A percentile compares a stretch with the other conserved stretches of the same genome.
Conservation (phyloP, 2,797 vertebrate species). For the Decapterus maruadsi region DNA sequence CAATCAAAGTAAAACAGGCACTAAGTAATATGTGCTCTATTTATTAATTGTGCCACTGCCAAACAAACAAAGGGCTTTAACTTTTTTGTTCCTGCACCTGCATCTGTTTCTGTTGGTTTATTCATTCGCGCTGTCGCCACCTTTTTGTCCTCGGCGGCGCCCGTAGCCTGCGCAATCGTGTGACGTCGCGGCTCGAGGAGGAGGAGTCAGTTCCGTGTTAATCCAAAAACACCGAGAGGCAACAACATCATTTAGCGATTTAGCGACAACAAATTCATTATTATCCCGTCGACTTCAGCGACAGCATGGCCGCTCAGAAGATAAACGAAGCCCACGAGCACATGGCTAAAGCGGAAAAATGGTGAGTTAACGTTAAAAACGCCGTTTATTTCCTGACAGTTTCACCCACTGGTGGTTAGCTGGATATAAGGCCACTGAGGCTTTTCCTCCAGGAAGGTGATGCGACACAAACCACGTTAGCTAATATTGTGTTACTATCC, state of each 20-base stretch:
- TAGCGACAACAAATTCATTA: neutral
- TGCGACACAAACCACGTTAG: neutral
- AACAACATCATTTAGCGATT: neutral
- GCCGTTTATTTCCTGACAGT: neutral
- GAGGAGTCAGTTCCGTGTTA: constrained; percentile 67
- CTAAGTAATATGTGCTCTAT: too few species aligned
- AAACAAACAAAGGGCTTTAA: too few species aligned
- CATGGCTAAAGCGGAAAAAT: constrained; percentile 96
- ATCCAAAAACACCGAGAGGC: constrained; percentile 79
- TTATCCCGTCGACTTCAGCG: neutral
- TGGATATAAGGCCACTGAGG: constrained; percentile 62
- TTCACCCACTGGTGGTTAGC: constrained; percentile 49
- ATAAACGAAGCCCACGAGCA: constrained; percentile 98
- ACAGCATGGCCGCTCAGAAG: constrained; percentile 95
- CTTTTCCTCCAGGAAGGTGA: neutral
- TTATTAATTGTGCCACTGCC: too few species aligned
- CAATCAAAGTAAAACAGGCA: too few species aligned
- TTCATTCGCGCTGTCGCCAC: neutral
- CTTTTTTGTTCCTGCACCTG: too few species aligned
- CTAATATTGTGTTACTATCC: neutral
- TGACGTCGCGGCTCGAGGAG: constrained; percentile 53
- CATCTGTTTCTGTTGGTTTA: too few species aligned
- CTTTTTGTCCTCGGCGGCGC: constrained; percentile 27
- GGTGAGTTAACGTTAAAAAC: constrained; percentile 79
- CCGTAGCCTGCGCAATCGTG: constrained; percentile 75